Conservation (phyloP, 2,797 vertebrate genomes). For the Danio choprae region DNA sequence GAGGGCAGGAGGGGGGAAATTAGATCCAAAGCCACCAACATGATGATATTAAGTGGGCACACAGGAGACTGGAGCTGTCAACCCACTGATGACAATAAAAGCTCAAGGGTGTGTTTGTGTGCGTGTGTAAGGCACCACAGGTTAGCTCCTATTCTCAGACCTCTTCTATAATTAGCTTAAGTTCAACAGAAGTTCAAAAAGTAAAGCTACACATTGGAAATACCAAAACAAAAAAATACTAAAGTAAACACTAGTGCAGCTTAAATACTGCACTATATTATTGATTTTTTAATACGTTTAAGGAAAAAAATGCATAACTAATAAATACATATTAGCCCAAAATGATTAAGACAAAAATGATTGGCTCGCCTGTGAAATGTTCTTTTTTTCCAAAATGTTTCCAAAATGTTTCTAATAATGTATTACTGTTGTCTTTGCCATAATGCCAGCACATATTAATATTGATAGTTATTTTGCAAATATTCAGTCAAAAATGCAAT, state of each 20-base stretch:
- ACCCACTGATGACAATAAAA: conserved; percentile 19
- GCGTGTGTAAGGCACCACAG: conserved; percentile 18
- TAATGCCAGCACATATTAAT: too few species aligned
- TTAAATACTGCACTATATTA: neutral
- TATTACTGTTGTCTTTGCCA: too few species aligned
- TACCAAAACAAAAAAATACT: neutral
- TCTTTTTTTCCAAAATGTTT: too few species aligned
- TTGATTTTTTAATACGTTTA: neutral
- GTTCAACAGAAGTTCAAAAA: conserved; percentile 29
- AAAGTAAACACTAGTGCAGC: neutral
- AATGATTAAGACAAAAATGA: too few species aligned
- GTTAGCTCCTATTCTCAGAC: conserved; percentile 7
- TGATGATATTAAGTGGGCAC: neutral
- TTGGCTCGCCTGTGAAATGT: too few species aligned
- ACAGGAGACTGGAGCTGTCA: conserved; percentile 28
- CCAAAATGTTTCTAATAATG: too few species aligned
- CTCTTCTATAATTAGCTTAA: conserved; percentile 27
- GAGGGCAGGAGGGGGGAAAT: conserved; percentile 29
- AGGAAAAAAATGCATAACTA: too few species aligned
- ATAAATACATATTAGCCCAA: too few species aligned
- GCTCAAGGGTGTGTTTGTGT: conserved; percentile 28
- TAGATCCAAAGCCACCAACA: conserved; percentile 13
- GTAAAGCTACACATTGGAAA: neutral
- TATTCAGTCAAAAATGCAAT: too few species aligned
- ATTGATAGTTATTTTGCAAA: too few species aligned